Percentiles rank a stretch among this genome's conserved stretches.
Evolutionary conservation across 2,888 invertebrate genomes (phyloP).

Genomic region (Cryptus viduatorius): DNA sequence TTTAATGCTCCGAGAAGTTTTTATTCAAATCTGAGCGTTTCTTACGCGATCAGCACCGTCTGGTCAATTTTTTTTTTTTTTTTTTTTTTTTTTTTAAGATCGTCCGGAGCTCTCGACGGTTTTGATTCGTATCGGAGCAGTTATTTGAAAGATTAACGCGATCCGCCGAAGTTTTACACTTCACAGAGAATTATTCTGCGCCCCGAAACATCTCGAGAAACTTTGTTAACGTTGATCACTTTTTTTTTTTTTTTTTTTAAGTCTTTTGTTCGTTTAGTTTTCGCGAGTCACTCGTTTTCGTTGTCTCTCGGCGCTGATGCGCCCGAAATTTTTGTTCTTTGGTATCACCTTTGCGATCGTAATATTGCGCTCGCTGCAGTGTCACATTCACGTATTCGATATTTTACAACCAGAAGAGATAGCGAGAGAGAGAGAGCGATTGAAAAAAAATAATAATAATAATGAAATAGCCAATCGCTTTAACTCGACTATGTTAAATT

Average conservation of each 20-base stretch:
- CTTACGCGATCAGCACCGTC: not conserved
- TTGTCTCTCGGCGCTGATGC: not conserved
- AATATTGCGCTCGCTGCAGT: not conserved
- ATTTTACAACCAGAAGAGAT: not conserved
- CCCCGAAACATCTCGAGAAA: not conserved
- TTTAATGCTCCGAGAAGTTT: not conserved
- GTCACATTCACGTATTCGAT: not conserved
- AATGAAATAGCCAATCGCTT: conserved; percentile 13
- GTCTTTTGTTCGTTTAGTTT: conserved; percentile 6
- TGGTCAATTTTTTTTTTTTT: not conserved
- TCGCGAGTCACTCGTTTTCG: not conserved
- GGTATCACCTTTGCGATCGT: not conserved
- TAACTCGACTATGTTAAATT: not conserved
- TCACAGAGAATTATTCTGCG: not conserved
- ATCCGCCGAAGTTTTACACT: not conserved
- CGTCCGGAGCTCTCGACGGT: not conserved
- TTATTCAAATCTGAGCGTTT: not conserved
- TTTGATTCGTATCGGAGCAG: not conserved
- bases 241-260: not conserved
- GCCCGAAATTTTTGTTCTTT: conserved; percentile 14
- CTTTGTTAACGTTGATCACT: not conserved
- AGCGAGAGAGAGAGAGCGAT: not conserved
- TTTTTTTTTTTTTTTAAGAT: not conserved
- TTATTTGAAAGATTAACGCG: not conserved
- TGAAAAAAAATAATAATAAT: not conserved